These are phyloP conservation scores for Xestia xanthographa DNA, from an alignment of 2,888 invertebrate genomes.

Conservation along the genomic window DNA sequence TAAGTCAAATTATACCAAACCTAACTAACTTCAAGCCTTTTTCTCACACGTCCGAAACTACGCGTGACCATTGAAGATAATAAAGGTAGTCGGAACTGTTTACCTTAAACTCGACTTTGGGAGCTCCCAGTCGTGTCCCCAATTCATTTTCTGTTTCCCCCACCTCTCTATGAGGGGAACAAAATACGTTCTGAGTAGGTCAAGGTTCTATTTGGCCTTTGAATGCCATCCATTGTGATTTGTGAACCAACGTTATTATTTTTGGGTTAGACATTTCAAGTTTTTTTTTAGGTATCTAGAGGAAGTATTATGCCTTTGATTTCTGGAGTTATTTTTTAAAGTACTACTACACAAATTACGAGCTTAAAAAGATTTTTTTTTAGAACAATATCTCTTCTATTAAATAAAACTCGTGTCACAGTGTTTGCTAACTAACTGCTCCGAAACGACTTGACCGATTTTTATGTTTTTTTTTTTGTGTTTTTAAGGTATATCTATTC, in stretches of 20 bases:
- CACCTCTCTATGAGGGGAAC: slow-evolving; percentile 16
- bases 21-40: background rate
- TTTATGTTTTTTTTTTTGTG: too few relatives aligned
- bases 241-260: slow-evolving; percentile 22
- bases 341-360: background rate
- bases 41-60: background rate
- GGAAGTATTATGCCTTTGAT: background rate
- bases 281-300: background rate
- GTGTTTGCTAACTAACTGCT: too few relatives aligned
- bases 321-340: background rate
- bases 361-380: background rate
- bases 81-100: background rate
- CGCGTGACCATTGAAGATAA: background rate
- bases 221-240: slow-evolving; percentile 33
- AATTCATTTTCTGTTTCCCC: slow-evolving; percentile 28
- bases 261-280: background rate
- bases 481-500: too few relatives aligned
- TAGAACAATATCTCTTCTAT: background rate
- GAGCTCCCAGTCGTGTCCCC: slow-evolving; percentile 8
- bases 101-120: slow-evolving; percentile 8
- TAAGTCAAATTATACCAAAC: background rate
- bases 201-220: slow-evolving; percentile 39
- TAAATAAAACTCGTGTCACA: too few relatives aligned
- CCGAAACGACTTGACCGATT: too few relatives aligned
- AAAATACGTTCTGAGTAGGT: slow-evolving; percentile 40